Evolutionary conservation across 2,113 vertebrate species (phyloP).

Genomic region (Agelaius tricolor): DNA sequence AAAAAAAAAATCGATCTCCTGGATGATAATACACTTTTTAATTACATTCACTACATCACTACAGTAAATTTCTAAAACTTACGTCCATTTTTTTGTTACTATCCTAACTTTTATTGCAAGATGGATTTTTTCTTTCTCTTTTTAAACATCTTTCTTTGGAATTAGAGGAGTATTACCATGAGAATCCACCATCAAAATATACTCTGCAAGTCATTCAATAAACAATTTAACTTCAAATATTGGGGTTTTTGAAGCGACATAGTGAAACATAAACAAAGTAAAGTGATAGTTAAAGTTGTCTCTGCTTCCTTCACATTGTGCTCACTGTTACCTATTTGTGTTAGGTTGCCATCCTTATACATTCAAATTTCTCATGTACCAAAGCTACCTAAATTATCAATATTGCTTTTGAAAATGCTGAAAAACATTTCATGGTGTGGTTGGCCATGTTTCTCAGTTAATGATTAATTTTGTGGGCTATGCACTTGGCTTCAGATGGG

Average conservation of each 20-base stretch:
- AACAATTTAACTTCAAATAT: not conserved
- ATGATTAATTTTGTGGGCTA: not conserved
- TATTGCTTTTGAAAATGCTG: not conserved
- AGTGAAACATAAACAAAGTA: not conserved
- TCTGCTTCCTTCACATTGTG: not conserved
- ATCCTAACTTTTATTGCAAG: not conserved
- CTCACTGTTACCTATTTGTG: not conserved
- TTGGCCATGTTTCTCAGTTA: not conserved
- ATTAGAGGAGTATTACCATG: not conserved
- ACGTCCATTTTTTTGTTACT: not conserved
- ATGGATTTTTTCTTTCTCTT: not conserved
- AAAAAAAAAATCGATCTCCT: not conserved
- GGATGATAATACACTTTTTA: not conserved
- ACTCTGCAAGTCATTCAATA: not conserved
- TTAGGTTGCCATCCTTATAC: not conserved
- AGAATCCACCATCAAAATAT: not conserved
- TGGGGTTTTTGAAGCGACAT: fast-evolving
- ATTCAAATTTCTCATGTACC: not conserved
- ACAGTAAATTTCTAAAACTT: not conserved
- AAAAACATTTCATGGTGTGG: not conserved
- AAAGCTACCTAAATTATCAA: not conserved
- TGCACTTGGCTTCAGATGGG: not conserved
- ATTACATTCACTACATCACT: not conserved
- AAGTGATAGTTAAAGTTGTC: not conserved
- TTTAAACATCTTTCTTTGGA: not conserved